Evolutionary conservation across 2,888 invertebrate genomes (phyloP), one percentile per base, ranked within the genome.

Genomic region (Atethmia centrago): DNA sequence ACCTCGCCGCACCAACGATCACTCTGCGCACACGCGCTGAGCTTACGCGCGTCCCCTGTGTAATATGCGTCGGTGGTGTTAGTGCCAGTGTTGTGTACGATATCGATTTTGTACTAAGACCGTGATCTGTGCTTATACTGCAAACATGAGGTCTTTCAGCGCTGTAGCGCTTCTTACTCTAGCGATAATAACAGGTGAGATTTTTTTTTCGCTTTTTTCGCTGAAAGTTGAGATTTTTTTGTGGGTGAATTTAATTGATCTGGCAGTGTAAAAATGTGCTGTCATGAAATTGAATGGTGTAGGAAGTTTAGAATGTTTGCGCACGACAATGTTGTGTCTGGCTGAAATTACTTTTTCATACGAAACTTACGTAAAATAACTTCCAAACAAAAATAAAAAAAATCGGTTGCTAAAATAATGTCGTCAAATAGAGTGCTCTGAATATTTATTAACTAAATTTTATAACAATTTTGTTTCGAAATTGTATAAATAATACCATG

Each of bases 41-140:
- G 92, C 93, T 91, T 89, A 88, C 94, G 96, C 96, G 96, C 95
- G 94, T 92, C 85, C 88, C 86, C 88, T 88, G 91, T 91, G 92
- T 92, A 95, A 89, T 88, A 94, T 94, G 96, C 93, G 90, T 92
- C 93, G 94, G 95, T 95, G 94, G 96, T 96, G 95, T 93, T 82
- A 82, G 93, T 92, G 92, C 88, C 88, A 91, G 95, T 95, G 95
- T 88, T 90, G 95, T 96, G 95, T 90, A 88, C 89, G 89, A 92
- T 89, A 90, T 88, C 87, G 87, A 87, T 88, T 90, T 79, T 83
- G 82, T 86, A 87, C 80, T 85, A 88, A 91, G 84, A 88, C 87
- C 91, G 91, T 92, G 92, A 87, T 89, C 88, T 91, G 93, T 91
- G 90, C 76, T 71, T 68, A 73, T 76, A 83, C 84, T 84, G 80